Evolutionary conservation across 1,140 invertebrate genomes (phyloP), one percentile per base, ranked within the genome.

Genomic region (Epicauta chinensis): DNA sequence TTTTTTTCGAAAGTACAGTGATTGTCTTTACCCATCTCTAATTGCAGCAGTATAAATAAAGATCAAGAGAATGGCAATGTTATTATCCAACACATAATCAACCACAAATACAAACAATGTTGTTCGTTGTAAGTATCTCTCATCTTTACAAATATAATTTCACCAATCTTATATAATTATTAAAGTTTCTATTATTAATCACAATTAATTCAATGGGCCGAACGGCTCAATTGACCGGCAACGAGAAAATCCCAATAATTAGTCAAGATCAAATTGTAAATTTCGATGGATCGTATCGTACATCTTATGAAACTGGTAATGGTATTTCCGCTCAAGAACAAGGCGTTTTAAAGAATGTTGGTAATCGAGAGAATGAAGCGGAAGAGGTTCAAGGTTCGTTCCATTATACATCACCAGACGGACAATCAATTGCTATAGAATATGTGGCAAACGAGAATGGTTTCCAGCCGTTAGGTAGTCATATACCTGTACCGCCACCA

Each of bases 291-390:
- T 64, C 72, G 12, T 77, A 67, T 67, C 39, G 31, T n/a, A 43
- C 34, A 6, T 45, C 46, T 1, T 84, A 75, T 67, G 76, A 83
- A 57, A 80, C 81, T 32, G 78, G 70, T 34, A 81, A 85, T 58
- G 81, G 80, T 13, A 82, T 82, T 51, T 53, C 62, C 3, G 74
- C 66, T 0, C 55, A 77, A 35, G 78, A 81, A 56, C 61, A 68
- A 6, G 82, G 80, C 13, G 57, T 66, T 11, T 56, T 78, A 29
- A 77, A 75, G 62, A 73, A 77, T 56, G 60, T 74, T 14, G 72
- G 73, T 41, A 48, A 38, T 23, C 13, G 13, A 11, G 55, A 74
- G 46, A 55, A 66, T 11, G 70, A 73, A 55, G 73, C 74, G 9
- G 55, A 53, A 32, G 57, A 54, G 35, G 60, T 58, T 4, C 48